Conservation (phyloP, 2,888 invertebrate genomes). For the Cryptocephalus moraei region DNA sequence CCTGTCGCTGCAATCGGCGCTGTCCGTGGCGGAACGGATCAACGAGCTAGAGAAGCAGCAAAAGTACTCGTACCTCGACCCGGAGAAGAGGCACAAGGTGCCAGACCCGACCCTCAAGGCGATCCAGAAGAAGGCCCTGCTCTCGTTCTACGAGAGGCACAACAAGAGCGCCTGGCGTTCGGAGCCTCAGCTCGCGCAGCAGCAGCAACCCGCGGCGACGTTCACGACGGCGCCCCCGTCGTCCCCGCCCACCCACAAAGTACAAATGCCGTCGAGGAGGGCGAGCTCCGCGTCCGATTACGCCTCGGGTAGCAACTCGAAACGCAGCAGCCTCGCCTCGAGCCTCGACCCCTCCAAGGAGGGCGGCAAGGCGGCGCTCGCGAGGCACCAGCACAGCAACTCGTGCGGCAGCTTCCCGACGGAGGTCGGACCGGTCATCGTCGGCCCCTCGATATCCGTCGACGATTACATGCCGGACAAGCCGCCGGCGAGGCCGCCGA, state of each 20-base stretch:
- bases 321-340: slow-evolving; percentile 35
- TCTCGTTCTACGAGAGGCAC: slow-evolving; percentile 70
- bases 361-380: slow-evolving; percentile 25
- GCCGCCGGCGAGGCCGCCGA: slow-evolving; percentile 69
- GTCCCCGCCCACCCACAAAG: slow-evolving; percentile 39
- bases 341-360: slow-evolving; percentile 25
- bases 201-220: slow-evolving; percentile 23
- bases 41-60: slow-evolving; percentile 53
- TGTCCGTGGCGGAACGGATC: slow-evolving; percentile 56
- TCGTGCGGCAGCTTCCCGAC: slow-evolving; percentile 49
- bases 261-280: slow-evolving; percentile 43
- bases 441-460: slow-evolving; percentile 51
- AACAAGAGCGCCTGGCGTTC: slow-evolving; percentile 42
- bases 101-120: slow-evolving; percentile 67
- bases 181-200: slow-evolving; percentile 45
- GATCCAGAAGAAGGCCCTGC: slow-evolving; percentile 71
- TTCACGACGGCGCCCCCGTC: slow-evolving; percentile 38
- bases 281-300: slow-evolving; percentile 62
- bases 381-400: slow-evolving; percentile 47
- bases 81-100: slow-evolving; percentile 61
- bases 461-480: slow-evolving; percentile 64
- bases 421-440: slow-evolving; percentile 50
- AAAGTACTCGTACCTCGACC: slow-evolving; percentile 60
- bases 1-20: slow-evolving; percentile 34
- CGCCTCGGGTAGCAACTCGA: slow-evolving; percentile 41